Percentiles rank a stretch among this genome's conserved stretches.
phyloP scores from a whole-genome alignment of 2,888 invertebrate species.

The Poecilus cupreus region DNA sequence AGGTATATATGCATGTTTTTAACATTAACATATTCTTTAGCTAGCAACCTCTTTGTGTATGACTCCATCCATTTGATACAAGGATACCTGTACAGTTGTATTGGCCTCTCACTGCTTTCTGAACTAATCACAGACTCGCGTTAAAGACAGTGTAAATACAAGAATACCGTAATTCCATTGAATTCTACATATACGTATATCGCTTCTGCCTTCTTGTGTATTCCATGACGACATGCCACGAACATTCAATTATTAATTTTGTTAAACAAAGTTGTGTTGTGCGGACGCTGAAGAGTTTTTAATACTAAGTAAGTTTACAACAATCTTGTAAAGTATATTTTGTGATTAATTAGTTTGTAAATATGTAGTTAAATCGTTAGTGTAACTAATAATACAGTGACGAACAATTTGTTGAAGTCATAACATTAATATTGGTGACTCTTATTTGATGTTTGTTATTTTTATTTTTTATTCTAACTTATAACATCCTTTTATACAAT shows the following conservation, averaged over 20 bases:
- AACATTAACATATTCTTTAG: no score
- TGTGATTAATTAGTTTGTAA: no score
- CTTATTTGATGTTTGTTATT: no score
- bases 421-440: no score
- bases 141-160: not conserved
- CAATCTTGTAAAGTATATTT: no score
- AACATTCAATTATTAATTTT: slow-evolving; percentile 50
- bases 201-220: not conserved
- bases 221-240: slow-evolving; percentile 33
- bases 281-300: not conserved
- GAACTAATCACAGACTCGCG: slow-evolving; percentile 48
- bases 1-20: no score
- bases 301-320: slow-evolving; percentile 5
- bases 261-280: slow-evolving; percentile 49
- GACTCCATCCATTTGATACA: slow-evolving; percentile 40
- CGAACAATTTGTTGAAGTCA: no score
- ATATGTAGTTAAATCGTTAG: no score
- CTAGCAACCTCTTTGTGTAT: not conserved
- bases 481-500: no score
- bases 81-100: slow-evolving; percentile 48
- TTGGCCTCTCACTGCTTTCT: slow-evolving; percentile 44
- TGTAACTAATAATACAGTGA: no score
- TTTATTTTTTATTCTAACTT: no score
- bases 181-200: slow-evolving; percentile 18
- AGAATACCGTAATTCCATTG: slow-evolving; percentile 14